phyloP scores from a whole-genome alignment of 2,888 invertebrate species.

The Eupelmus urozonus region DNA sequence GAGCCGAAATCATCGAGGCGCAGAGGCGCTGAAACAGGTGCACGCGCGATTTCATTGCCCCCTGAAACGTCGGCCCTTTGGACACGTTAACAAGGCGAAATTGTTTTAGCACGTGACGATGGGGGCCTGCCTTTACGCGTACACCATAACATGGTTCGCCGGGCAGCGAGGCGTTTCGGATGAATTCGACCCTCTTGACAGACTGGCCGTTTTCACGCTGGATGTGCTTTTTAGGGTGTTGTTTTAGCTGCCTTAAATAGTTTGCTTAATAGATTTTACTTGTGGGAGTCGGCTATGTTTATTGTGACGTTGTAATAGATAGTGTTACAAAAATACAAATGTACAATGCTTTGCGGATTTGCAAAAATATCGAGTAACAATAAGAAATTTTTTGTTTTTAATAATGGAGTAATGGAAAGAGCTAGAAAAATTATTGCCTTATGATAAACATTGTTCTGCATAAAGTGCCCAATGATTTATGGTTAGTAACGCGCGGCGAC shows the following conservation, averaged over 20 bases:
- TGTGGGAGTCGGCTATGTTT: too few species aligned
- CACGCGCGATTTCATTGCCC: slow-evolving; percentile 21
- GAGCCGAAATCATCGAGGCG: slow-evolving; percentile 12
- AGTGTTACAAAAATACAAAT: background rate
- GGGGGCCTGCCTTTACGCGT: background rate
- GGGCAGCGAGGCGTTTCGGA: too few species aligned
- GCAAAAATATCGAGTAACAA: background rate
- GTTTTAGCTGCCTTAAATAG: too few species aligned
- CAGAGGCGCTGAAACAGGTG: slow-evolving; percentile 41
- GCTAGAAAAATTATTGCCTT: background rate
- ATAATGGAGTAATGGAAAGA: background rate
- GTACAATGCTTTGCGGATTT: too few species aligned
- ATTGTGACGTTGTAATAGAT: too few species aligned
- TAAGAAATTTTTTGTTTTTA: background rate
- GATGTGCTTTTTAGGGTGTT: too few species aligned
- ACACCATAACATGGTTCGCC: background rate
- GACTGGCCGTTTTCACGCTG: too few species aligned
- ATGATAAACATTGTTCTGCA: slow-evolving; percentile 22
- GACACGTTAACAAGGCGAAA: slow-evolving; percentile 22
- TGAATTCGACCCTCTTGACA: too few species aligned
- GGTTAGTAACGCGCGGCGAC: slow-evolving; percentile 14
- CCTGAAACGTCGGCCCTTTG: too few species aligned
- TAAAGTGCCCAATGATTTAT: slow-evolving; percentile 27
- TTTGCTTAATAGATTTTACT: too few species aligned
- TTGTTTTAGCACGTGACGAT: slow-evolving; percentile 41